These are phyloP conservation scores for Eutolmus rufibarbis DNA, from an alignment of 2,888 invertebrate species.

Conservation along the genomic window DNA sequence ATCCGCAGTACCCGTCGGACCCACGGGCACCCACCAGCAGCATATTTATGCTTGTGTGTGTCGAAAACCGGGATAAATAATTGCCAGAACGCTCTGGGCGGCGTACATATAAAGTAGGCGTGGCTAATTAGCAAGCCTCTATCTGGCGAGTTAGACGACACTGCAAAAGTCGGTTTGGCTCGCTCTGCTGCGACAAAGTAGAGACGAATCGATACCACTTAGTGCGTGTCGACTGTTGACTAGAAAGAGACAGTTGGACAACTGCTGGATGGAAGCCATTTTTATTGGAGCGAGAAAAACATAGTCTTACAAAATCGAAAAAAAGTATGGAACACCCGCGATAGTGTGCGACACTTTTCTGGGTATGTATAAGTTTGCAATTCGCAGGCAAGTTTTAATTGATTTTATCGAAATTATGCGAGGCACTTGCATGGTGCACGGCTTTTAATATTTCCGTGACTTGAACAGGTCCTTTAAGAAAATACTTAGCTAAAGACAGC, in stretches of 20 bases:
- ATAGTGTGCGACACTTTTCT: neutral
- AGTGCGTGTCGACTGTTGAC: neutral
- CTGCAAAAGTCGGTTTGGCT: neutral
- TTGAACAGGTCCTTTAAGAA: neutral
- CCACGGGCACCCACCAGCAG: neutral
- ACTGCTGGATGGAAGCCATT: constrained; percentile 48
- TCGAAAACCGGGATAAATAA: neutral
- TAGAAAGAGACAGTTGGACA: neutral
- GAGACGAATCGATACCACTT: neutral
- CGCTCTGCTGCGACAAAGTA: neutral
- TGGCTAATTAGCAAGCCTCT: constrained; percentile 44
- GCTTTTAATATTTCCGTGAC: neutral
- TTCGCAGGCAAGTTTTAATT: constrained; percentile 19
- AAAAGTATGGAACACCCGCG: too few species aligned
- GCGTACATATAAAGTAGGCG: constrained; percentile 39
- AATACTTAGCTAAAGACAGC: neutral
- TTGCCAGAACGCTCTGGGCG: neutral
- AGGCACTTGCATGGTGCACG: neutral
- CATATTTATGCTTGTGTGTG: neutral
- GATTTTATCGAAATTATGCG: constrained; percentile 30
- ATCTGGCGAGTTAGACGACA: neutral
- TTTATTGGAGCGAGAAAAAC: constrained; percentile 50
- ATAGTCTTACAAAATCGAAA: constrained; percentile 48
- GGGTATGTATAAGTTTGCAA: neutral
- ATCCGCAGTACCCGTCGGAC: neutral